A percentile compares a stretch with the other conserved stretches of the same genome.
Conservation (phyloP, 2,797 vertebrate species). For the Falco novaeseelandiae region DNA sequence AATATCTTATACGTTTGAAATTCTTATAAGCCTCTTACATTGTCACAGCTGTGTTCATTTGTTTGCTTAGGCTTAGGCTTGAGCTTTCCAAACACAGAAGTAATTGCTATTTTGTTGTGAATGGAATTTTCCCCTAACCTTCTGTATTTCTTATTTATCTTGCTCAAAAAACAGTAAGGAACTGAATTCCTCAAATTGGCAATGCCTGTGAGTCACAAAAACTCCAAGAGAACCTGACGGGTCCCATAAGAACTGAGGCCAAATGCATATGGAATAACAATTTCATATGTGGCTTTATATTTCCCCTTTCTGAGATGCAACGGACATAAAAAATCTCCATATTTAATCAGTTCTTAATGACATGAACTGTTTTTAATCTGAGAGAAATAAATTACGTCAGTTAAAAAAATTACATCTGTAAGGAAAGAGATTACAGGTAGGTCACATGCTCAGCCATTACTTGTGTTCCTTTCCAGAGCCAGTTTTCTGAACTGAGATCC, state of each 20-base stretch:
- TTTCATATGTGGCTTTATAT: neutral
- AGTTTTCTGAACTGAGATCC: neutral
- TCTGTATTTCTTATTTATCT: neutral
- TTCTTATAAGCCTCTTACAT: neutral
- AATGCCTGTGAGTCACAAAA: neutral
- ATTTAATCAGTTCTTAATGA: neutral
- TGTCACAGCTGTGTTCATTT: neutral
- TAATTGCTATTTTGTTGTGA: neutral
- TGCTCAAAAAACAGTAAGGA: neutral
- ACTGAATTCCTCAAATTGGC: neutral
- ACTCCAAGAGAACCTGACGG: neutral
- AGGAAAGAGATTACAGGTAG: neutral
- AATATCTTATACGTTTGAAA: neutral
- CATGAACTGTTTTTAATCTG: neutral
- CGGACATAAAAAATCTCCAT: neutral
- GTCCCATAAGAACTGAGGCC: neutral
- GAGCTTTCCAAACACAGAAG: neutral
- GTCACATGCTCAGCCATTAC: neutral
- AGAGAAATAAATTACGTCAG: neutral
- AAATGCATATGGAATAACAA: neutral
- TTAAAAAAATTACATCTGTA: neutral
- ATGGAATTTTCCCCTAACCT: neutral
- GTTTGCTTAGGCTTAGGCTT: neutral
- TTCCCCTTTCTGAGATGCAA: neutral
- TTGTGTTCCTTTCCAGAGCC: neutral